Percentiles rank a stretch among this genome's conserved stretches.
phyloP scores from a whole-genome alignment of 1,140 invertebrate genomes.

The Eubasilissa regina region DNA sequence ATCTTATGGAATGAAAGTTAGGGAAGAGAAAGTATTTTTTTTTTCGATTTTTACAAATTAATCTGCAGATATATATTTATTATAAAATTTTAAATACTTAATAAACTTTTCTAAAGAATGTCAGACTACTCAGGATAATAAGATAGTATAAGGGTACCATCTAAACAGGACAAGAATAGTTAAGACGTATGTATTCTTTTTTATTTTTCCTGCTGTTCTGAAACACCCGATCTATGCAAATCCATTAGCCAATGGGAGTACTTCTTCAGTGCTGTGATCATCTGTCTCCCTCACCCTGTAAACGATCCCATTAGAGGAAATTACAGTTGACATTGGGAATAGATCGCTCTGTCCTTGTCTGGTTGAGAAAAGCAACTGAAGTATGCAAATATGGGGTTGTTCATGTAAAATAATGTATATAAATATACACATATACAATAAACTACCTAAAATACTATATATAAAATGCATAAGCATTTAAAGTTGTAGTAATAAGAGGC shows the following conservation, averaged over 20 bases:
- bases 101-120: too few relatives aligned
- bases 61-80: too few relatives aligned
- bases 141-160: too few relatives aligned
- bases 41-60: too few relatives aligned
- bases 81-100: too few relatives aligned
- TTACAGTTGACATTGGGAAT: constrained; percentile 31
- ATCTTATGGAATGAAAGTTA: too few relatives aligned
- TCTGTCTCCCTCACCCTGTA: constrained; percentile 16
- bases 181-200: neutral
- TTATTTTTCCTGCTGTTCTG: neutral
- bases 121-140: too few relatives aligned
- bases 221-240: constrained; percentile 14
- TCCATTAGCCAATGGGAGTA: constrained; percentile 2
- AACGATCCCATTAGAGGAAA: constrained; percentile 40
- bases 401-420: neutral
- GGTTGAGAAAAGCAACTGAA: neutral
- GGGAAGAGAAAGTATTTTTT: too few relatives aligned
- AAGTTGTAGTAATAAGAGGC: too few relatives aligned
- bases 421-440: too few relatives aligned
- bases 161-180: neutral
- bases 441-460: too few relatives aligned
- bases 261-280: neutral
- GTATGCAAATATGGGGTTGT: constrained; percentile 16
- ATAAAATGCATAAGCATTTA: too few relatives aligned
- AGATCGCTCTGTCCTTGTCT: constrained; percentile 28